These are phyloP conservation scores for Erebia aethiops DNA, from an alignment of 2,888 invertebrate genomes.

Conservation along the genomic window DNA sequence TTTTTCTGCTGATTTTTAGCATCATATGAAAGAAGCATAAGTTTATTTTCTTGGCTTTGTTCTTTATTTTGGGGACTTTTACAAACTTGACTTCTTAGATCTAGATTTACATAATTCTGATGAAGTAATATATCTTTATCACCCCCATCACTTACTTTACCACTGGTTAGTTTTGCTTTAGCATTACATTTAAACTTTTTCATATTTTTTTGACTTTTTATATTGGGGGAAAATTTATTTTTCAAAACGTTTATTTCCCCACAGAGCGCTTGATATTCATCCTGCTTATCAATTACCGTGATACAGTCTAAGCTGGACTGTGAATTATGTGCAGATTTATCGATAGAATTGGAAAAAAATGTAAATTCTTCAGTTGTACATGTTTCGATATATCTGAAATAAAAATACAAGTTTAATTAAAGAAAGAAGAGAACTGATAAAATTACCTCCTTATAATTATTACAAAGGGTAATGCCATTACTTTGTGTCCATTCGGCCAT, in stretches of 20 bases:
- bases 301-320: slow-evolving; percentile 66
- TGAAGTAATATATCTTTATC: background rate
- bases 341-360: slow-evolving; percentile 63
- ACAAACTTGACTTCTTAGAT: background rate
- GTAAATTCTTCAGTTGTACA: slow-evolving; percentile 67
- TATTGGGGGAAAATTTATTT: slow-evolving; percentile 4
- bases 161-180: background rate
- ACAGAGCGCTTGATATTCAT: slow-evolving; percentile 45
- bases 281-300: slow-evolving; percentile 66
- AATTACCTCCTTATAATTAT: background rate
- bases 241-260: slow-evolving; percentile 4
- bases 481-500: slow-evolving; percentile 56
- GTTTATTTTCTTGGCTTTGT: background rate
- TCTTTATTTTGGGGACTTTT: slow-evolving; percentile 1
- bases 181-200: slow-evolving; percentile 10
- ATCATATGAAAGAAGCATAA: slow-evolving; percentile 2
- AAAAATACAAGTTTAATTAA: slow-evolving; percentile 2
- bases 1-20: background rate
- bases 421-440: background rate
- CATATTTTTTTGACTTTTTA: slow-evolving; percentile 5
- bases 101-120: background rate
- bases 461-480: slow-evolving; percentile 35
- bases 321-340: slow-evolving; percentile 53
- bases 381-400: slow-evolving; percentile 64
- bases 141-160: background rate